Base-by-base conservation (phyloP, 1,140 invertebrate genomes). In the Drosophila leontia region DNA sequence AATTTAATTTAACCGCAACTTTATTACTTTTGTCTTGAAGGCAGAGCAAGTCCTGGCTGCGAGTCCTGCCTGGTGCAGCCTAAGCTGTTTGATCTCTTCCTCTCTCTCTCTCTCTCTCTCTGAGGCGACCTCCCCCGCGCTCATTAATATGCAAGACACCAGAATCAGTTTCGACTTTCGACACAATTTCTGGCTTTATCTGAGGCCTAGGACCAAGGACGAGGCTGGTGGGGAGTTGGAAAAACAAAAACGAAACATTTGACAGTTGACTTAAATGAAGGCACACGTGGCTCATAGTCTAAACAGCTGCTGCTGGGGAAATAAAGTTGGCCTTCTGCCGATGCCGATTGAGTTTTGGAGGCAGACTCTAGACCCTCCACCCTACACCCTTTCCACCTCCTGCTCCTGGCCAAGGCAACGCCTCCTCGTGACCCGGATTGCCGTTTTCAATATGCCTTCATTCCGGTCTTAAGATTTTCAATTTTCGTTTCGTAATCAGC, bases 1-100 rank as follows among this genome's bases (percentile, higher is more conserved):
- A 90, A 88, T 88, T 90, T 88, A 85, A 90, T 88, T 88, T 90
- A 79, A 82, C 84, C 84, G 80, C 84, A 84, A 90, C 70, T 90
- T 88, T 88, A 88, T 88, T 88, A 81, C 85, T 82, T 88, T 88
- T 29, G 75, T 34, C 45, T 58, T 41, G 7, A 7, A n/a, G 4
- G 48, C 7, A 9, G 37, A 34, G 17, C 12, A 9, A 41, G 65
- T 41, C 45, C 44, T 34, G 45, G 13, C 41, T 35, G 15, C 11
- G 9, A 5, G 2, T 12, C 17, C 17, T 45, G 26, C 15, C 50
- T 82, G 64, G 56, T 87, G 83, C 83, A 82, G 32, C 58, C 41
- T 26, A 45, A 51, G 41, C 50, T 72, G 75, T 88, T 88, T 87
- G 77, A 86, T 75, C 80, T 88, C 61, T 9, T 41, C 15, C 32